These are phyloP conservation scores for Stictonetta naevosa DNA, from an alignment of 2,113 vertebrate species.

Conservation along the genomic window DNA sequence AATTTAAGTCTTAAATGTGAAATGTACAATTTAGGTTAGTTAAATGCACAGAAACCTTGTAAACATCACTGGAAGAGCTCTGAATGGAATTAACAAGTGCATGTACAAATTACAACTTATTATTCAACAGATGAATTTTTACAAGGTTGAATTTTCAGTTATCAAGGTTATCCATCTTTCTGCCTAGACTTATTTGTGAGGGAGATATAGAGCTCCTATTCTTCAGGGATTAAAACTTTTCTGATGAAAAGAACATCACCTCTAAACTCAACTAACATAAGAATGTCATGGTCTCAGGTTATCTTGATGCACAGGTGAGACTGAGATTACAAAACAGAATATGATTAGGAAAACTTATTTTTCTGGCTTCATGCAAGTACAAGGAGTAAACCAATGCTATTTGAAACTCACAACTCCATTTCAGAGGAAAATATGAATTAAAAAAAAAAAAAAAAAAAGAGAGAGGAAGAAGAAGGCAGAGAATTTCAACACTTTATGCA, in stretches of 20 bases:
- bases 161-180: slow-evolving; percentile 51
- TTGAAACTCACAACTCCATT: background rate
- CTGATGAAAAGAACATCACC: background rate
- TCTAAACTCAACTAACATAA: background rate
- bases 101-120: slow-evolving; percentile 42
- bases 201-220: background rate
- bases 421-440: background rate
- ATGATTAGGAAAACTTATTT: background rate
- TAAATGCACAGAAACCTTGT: background rate
- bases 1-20: background rate
- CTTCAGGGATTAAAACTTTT: slow-evolving; percentile 18
- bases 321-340: background rate
- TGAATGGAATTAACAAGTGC: slow-evolving; percentile 41
- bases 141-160: slow-evolving; percentile 49
- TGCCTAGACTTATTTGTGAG: background rate
- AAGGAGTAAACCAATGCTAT: background rate
- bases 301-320: background rate
- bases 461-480: background rate
- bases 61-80: background rate
- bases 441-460: background rate
- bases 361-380: background rate
- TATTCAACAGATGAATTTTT: slow-evolving; percentile 55
- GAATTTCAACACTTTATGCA: background rate
- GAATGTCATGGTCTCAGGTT: background rate
- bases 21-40: slow-evolving; percentile 9